Conservation (phyloP, 2,113 vertebrate species). For the mouse (Mus musculus) region DNA sequence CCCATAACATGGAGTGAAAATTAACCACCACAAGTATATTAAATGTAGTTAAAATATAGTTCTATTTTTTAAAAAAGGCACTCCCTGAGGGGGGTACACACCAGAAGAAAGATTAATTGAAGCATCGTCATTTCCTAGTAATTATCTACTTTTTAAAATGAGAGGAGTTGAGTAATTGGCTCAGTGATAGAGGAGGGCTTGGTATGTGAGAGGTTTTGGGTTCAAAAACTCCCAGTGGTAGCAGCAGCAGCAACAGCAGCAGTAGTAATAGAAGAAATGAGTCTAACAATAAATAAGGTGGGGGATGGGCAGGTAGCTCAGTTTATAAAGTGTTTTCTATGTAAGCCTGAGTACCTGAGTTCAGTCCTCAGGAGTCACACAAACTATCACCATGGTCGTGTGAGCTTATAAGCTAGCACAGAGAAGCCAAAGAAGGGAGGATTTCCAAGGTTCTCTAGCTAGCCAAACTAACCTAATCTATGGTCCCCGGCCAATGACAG, state of each 20-base stretch:
- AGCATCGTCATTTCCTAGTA: not conserved
- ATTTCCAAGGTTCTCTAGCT: not conserved
- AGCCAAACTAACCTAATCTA: not conserved
- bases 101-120: not conserved
- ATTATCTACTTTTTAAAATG: conserved; percentile 9
- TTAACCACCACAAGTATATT: not conserved
- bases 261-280: not conserved
- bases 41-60: not conserved
- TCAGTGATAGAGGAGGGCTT: not conserved
- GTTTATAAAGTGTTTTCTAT: not conserved
- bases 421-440: not conserved
- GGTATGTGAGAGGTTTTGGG: too few relatives aligned
- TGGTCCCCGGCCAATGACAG: not conserved
- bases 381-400: not conserved
- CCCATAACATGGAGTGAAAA: not conserved
- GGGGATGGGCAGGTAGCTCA: not conserved
- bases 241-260: too few relatives aligned
- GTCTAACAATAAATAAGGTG: not conserved
- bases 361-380: not conserved
- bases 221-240: not conserved
- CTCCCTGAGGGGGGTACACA: not conserved
- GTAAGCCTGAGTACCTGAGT: not conserved
- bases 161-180: not conserved
- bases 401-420: not conserved
- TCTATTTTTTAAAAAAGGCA: not conserved